Base-by-base conservation (phyloP, 2,888 invertebrate genomes). In the Pterobdella sp. region DNA sequence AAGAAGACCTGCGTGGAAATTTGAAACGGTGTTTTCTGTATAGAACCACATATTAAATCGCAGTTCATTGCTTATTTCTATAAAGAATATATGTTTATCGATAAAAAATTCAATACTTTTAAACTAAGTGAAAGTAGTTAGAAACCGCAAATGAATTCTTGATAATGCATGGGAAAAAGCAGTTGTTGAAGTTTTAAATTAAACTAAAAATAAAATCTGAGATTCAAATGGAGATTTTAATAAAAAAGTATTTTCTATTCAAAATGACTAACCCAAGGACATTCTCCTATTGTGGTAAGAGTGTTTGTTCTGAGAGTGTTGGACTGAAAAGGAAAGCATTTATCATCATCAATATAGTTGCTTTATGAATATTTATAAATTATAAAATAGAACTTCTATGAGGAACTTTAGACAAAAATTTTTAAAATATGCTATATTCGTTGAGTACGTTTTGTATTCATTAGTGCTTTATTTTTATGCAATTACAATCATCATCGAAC, bases 1-100 rank as follows among this genome's bases (percentile, higher is more conserved):
- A 29, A 77, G 68, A 35, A 77, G 71, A 60, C 77, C 77, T 75
- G 29, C 18, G 26, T 49, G 37, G 14, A 35, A 34, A 34, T 14
- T 14, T 64, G 14, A 10, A 64, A 64, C 26, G 10, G 10, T 22
- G 14, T 64, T 22, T 10, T 64, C n/a, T n/a, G n/a, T n/a, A n/a
- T n/a, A n/a, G n/a, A 18, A 49, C 14, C 14, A 22, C 14, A 14
- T 22, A 18, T 18, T 49, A 18, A 49, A 14, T 18, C 52, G 14
- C 14, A 14, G 22, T 49, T 49, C 14, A 49, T 22, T 49, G 52
- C 52, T 18, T 18, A 49, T 14, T 14, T 22, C 22, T 14, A 18
- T 49, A 22, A 18, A 18, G 22, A 49, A n/a, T 1, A 2, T 67
- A 14, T 32, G 34, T 14, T 49, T 22, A 49, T 18, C 14, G 14